Percentiles rank a stretch among this genome's conserved stretches.
phyloP scores from a whole-genome alignment of 2,113 vertebrate species.

The Dromaius novaehollandiae region DNA sequence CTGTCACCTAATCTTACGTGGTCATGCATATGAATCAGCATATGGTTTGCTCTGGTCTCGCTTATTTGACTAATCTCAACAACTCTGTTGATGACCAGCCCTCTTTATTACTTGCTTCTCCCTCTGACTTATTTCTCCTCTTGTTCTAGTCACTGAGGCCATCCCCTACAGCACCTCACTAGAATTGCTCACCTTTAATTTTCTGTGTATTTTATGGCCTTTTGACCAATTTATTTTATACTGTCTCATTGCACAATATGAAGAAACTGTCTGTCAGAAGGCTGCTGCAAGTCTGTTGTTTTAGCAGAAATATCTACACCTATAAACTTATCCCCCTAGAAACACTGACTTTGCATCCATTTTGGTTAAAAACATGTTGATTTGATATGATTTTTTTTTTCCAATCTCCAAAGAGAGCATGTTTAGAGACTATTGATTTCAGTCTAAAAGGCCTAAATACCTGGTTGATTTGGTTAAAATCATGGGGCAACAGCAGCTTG shows the following conservation, averaged over 20 bases:
- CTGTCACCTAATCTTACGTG: neutral
- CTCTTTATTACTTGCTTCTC: neutral
- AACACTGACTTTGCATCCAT: neutral
- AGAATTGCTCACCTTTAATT: neutral
- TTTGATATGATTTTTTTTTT: neutral
- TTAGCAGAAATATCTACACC: neutral
- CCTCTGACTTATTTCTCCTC: neutral
- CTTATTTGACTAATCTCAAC: neutral
- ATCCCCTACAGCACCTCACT: neutral
- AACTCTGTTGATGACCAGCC: neutral
- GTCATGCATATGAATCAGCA: rapidly evolving
- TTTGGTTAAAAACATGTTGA: neutral
- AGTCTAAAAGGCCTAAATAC: neutral
- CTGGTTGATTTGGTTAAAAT: neutral
- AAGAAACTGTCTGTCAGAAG: neutral
- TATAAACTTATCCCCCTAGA: neutral
- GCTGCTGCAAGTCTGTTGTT: neutral
- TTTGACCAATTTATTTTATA: neutral
- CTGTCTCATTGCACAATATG: neutral
- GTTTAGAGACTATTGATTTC: neutral
- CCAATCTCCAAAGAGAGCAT: neutral
- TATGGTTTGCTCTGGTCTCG: neutral
- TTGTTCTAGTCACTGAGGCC: neutral
- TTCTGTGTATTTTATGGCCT: neutral
- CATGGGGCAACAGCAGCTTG: neutral